Evolutionary conservation across 2,797 vertebrate genomes (phyloP).

Genomic region (Staurois parvus): DNA sequence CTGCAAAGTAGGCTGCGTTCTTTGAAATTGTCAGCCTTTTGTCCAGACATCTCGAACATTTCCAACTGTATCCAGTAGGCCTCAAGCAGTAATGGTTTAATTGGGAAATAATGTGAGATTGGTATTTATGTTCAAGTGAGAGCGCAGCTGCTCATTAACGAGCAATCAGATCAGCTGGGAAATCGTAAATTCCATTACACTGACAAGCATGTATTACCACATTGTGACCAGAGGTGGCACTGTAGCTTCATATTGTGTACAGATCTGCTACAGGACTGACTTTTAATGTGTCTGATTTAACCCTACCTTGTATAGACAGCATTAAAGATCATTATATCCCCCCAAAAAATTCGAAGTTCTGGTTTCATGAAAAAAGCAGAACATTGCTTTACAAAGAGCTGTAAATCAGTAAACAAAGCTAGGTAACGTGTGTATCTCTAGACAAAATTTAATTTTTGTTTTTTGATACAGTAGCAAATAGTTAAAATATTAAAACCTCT

Average conservation of each 20-base stretch:
- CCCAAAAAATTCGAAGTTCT: too few species aligned
- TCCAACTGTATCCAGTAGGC: neutral
- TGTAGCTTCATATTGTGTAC: neutral
- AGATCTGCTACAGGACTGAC: neutral
- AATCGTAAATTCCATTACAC: neutral
- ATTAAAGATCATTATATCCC: neutral
- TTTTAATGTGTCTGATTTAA: too few species aligned
- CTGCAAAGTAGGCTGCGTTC: neutral
- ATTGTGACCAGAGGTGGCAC: constrained; percentile 13
- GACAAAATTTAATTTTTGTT: neutral
- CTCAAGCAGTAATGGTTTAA: neutral
- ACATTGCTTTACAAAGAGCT: too few species aligned
- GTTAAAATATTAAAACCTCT: too few species aligned
- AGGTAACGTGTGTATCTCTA: too few species aligned
- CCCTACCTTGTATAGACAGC: neutral
- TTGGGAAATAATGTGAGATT: neutral
- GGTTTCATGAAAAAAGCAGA: too few species aligned
- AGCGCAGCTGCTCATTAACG: neutral
- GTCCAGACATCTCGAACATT: neutral
- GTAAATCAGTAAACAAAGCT: neutral
- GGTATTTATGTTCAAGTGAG: constrained; percentile 6
- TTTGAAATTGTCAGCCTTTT: neutral
- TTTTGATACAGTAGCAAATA: too few species aligned
- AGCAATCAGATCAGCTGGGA: constrained; percentile 4
- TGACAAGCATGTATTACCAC: constrained; percentile 5